Evolutionary conservation across 2,888 invertebrate species (phyloP), one percentile per base, ranked within the genome.

Genomic region (Sphaerophoria rueppellii): DNA sequence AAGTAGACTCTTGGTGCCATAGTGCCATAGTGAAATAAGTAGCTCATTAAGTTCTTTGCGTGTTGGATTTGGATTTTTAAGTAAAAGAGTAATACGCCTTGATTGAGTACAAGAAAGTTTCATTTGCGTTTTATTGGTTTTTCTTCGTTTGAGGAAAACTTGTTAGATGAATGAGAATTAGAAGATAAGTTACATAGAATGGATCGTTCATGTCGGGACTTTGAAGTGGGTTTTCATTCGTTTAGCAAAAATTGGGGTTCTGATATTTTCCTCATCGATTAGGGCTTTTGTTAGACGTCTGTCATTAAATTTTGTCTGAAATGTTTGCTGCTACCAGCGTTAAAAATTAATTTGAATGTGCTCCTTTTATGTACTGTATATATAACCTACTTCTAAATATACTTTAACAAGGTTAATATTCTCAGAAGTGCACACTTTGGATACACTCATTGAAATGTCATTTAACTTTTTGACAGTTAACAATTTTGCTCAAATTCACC

Each of bases 41-140:
- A 83, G 83, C 75, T 80, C 83, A 80, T 83, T 80, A 83, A 78
- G 79, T 75, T 78, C 75, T 75, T 37, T 71, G 37, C 52, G 77
- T 40, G 54, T 70, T 60, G 67, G 48, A 67, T 65, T 9, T 60
- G 12, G 12, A 24, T 24, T 24, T 24, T 24, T 24, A 24, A 24
- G 24, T 24, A 3, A 58, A 16, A 40, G 37, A 52, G 77, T 63
- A 61, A 60, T 43, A 43, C 82, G 52, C 74, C 82, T 82, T 73
- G 34, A 61, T 82, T 78, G 78, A 69, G 77, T 70, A 54, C 74
- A 83, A 74, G 79, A 79, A 83, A 75, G 82, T 79, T 82, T 82
- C 70, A 60, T 82, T 74, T 74, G 63, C 58, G 69, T 76, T 60
- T 72, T 77, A 63, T 46, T 76, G 16, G 34, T 61, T 60, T 60